Evolutionary conservation across 2,797 vertebrate genomes (phyloP).

Genomic region (Kryptolebias ocellatus): DNA sequence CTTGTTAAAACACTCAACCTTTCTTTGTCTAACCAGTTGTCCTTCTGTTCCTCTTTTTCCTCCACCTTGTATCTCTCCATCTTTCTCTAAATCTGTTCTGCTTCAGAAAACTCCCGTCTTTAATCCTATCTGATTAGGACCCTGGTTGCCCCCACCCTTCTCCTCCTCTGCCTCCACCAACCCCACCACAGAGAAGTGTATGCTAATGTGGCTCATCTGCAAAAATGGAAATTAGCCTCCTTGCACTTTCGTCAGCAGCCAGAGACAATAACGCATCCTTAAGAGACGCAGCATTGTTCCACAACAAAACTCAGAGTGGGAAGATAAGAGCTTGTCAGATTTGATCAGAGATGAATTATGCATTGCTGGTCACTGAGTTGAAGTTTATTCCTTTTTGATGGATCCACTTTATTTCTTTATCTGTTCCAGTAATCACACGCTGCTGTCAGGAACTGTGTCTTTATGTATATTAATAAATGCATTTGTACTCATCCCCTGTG

Average conservation of each 20-base stretch:
- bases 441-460: constrained; percentile 29
- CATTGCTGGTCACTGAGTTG: constrained; percentile 54
- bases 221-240: constrained; percentile 67
- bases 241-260: constrained; percentile 32
- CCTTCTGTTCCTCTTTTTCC: constrained; percentile 23
- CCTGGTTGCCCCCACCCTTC: constrained; percentile 29
- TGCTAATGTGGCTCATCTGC: constrained; percentile 71
- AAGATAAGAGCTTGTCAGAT: constrained; percentile 71
- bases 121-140: constrained; percentile 76
- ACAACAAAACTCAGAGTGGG: constrained; percentile 54
- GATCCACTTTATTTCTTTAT: constrained; percentile 54
- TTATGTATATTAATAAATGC: constrained; percentile 29
- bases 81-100: constrained; percentile 66
- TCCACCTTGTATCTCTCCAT: constrained; percentile 22
- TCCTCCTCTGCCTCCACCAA: constrained; percentile 1
- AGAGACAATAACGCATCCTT: constrained; percentile 47
- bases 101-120: constrained; percentile 57
- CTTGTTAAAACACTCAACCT: constrained; percentile 17
- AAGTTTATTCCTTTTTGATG: constrained; percentile 39
- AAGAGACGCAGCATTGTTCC: constrained; percentile 51
- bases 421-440: constrained; percentile 36
- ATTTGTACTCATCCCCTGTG: not conserved
- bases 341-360: constrained; percentile 74
- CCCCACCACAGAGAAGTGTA: constrained; percentile 52
- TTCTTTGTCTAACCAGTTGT: constrained; percentile 17